phyloP scores from a whole-genome alignment of 1,140 invertebrate genomes.

The Apis laboriosa region DNA sequence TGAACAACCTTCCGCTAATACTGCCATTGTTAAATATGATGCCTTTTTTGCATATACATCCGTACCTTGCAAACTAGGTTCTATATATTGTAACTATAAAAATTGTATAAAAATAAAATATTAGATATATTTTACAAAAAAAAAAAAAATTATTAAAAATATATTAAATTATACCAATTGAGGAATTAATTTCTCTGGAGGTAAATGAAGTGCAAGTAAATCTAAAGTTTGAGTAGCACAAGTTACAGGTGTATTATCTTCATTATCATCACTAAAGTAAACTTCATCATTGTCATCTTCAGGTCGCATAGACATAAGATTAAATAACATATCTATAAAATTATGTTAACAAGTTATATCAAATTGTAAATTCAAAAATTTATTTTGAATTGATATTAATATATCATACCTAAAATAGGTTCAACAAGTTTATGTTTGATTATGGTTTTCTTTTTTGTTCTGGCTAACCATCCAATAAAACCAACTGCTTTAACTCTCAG shows the following conservation, averaged over 20 bases:
- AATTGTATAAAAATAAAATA: slow-evolving; percentile 11
- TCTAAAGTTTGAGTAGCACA: slow-evolving; percentile 89
- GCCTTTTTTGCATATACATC: slow-evolving; percentile 85
- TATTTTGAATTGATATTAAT: neutral
- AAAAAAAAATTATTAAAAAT: neutral
- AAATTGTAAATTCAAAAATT: neutral
- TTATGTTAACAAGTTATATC: neutral
- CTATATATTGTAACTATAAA: slow-evolving; percentile 82
- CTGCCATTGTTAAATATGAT: slow-evolving; percentile 87
- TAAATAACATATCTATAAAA: slow-evolving; percentile 83
- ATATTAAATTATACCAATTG: slow-evolving; percentile 82
- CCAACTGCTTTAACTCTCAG: slow-evolving; percentile 86
- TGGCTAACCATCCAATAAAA: slow-evolving; percentile 85
- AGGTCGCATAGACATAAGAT: slow-evolving; percentile 84
- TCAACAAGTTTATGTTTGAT: slow-evolving; percentile 88
- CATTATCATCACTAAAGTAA: slow-evolving; percentile 83
- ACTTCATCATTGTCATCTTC: slow-evolving; percentile 84
- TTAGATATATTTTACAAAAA: neutral
- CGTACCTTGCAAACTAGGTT: slow-evolving; percentile 83
- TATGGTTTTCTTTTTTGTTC: slow-evolving; percentile 88
- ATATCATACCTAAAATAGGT: slow-evolving; percentile 83
- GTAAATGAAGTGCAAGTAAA: slow-evolving; percentile 88
- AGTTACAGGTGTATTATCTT: slow-evolving; percentile 83
- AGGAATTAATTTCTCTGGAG: slow-evolving; percentile 89
- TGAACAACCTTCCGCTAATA: slow-evolving; percentile 90